Evolutionary conservation across 2,797 vertebrate species (phyloP).

Genomic region (Setipinna tenuifilis): DNA sequence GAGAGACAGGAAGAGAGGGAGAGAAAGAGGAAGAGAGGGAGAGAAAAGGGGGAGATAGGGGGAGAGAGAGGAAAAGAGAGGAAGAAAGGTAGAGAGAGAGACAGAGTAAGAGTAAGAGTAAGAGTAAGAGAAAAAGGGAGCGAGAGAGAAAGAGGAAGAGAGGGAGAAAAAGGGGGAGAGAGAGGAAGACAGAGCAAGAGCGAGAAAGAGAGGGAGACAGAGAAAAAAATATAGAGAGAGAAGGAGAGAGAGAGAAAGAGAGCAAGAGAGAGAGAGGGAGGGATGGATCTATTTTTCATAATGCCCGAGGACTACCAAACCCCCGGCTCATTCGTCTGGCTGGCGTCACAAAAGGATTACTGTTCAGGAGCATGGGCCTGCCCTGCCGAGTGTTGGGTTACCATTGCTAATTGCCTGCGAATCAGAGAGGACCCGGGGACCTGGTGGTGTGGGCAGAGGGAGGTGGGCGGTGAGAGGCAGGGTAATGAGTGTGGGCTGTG

Average conservation of each 20-base stretch:
- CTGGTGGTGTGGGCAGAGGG: conserved; percentile 26
- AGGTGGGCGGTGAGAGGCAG: neutral
- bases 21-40: too few species aligned
- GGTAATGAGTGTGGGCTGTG: neutral
- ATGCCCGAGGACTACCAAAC: neutral
- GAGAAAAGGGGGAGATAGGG: neutral
- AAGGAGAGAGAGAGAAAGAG: neutral
- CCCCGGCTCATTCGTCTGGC: neutral
- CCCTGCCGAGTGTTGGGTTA: conserved; percentile 35
- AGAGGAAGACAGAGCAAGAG: neutral
- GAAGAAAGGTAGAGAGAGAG: neutral
- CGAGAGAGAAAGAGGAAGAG: too few species aligned
- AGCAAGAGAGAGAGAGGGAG: neutral
- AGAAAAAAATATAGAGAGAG: neutral
- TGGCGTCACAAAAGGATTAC: conserved; percentile 24
- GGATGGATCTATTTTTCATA: conserved; percentile 20
- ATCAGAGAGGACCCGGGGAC: conserved; percentile 33
- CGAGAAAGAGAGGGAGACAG: too few species aligned
- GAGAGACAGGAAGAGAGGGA: too few species aligned
- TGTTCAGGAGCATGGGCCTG: conserved; percentile 29
- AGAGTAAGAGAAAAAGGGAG: too few species aligned
- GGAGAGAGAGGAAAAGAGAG: neutral
- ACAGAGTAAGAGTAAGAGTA: neutral
- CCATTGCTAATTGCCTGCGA: conserved; percentile 38
- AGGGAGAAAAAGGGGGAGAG: too few species aligned